Base-by-base conservation (phyloP, 2,113 vertebrate genomes). In the Silurus meridionalis region DNA sequence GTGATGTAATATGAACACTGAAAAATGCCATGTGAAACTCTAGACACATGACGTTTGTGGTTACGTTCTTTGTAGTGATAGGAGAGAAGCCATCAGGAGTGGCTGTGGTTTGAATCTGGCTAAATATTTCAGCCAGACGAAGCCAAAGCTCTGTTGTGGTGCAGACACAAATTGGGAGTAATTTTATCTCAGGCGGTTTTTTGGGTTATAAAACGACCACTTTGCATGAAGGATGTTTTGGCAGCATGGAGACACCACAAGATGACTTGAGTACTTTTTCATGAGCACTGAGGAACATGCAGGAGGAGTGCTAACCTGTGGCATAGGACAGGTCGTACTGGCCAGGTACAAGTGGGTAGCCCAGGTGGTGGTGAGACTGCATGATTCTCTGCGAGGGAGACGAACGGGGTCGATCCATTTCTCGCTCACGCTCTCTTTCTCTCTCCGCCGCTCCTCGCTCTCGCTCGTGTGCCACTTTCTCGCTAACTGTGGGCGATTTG, bases 331-430 rank as follows among this genome's bases (percentile, higher is more conserved):
- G 93, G 94, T 97, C 98, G 86, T 99, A 99, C 92, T 99, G 98
- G 0, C 96, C 96, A 5, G 98, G 96, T 92, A 99, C 96, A 94
- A 99, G 91, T 0, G 98, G 97, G 93, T 99, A 99, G 85, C 96
- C 97, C 89, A 99, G 93, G 93, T 99, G 98, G 93, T 99, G 97
- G 90, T 99, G 98, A 0, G 97, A 96, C 1, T 97, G 96, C 95
- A 99, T 97, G 92, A 99, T 95, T 89, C 98, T 97, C 92, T 99
- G 98, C 0, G 98, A 99, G 2, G 98, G 98, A 0, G 98, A 99
- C n/a, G 97, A 98, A 83, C 98, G 97, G 0, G 98, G 98, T 80
- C 98, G 94, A 87, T 99, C 98, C 0, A 95, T 61, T 8, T 95
- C 96, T 89, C 95, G 85, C 10, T 95, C 97, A 82, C 98, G 94